Evolutionary conservation across 2,888 invertebrate genomes (phyloP), one percentile per base, ranked within the genome.

Genomic region (Lissonota sp.): DNA sequence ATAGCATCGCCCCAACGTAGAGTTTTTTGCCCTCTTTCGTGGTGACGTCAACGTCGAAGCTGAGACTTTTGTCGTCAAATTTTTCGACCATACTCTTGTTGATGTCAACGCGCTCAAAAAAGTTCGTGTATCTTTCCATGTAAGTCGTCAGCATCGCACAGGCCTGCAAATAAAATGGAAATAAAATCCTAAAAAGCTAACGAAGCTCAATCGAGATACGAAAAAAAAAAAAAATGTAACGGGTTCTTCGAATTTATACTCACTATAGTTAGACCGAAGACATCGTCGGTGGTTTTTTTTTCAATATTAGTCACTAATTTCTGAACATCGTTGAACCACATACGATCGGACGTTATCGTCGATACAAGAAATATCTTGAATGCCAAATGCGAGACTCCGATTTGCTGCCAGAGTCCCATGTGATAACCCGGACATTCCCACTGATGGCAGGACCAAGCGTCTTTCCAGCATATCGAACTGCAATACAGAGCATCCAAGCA

Each of bases 351-450:
- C 26, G 91, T 93, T 44, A 87, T 86, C 40, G 86, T 82, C 89
- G 93, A 85, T 88, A 94, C 93, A 6, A 97, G 90, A 37, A 97
- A 92, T 1, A 95, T 95, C 90, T 94, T 94, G 51, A 97, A 93
- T n/a, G 96, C 97, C 76, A 97, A 94, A 91, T 97, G 97, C 0
- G 95, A 96, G 80, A 97, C 95, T 42, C 97, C 97, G 53, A 97
- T 94, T 67, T 95, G 94, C 73, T 95, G 94, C 90, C 96, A 95
- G 8, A 97, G 92, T 53, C 94, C 93, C 7, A 94, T 93, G 85
- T 94, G 94, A 83, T 95, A 94, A 5, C 95, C 96, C 6, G 91
- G 91, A 88, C 97, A 98, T 92, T 97, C 96, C 94, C 95, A 96
- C 69, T 93, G 93, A 91, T 97, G 97, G 88, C 95, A 95, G 1